A percentile compares a stretch with the other conserved stretches of the same genome.
These are phyloP conservation scores for Crocidura indochinensis DNA, from an alignment of 2,797 vertebrate genomes.

Conservation along the genomic window DNA sequence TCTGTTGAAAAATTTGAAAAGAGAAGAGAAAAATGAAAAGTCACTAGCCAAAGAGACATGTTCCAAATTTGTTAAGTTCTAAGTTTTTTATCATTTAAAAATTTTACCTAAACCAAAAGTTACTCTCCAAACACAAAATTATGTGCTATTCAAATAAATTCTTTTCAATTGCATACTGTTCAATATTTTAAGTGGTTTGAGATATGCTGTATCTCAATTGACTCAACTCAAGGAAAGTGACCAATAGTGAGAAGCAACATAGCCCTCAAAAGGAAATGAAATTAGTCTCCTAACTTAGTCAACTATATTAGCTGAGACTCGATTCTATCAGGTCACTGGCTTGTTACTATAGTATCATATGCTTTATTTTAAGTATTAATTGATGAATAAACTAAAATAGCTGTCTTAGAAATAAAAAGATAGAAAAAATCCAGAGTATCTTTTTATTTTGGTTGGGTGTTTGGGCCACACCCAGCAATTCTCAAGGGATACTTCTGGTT, in stretches of 20 bases:
- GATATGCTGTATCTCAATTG: neutral
- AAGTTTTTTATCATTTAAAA: constrained; percentile 68
- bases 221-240: constrained; percentile 16
- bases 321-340: neutral
- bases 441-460: neutral
- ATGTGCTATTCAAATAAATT: constrained; percentile 34
- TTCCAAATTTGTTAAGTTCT: constrained; percentile 42
- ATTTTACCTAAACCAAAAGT: constrained; percentile 26
- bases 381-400: neutral
- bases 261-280: constrained; percentile 62
- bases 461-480: no score
- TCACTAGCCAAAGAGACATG: constrained; percentile 1
- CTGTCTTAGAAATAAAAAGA: neutral
- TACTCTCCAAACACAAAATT: neutral
- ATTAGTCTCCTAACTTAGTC: constrained; percentile 50
- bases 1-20: constrained; percentile 76
- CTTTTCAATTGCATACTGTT: constrained; percentile 2
- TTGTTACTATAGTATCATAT: neutral
- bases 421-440: neutral
- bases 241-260: constrained; percentile 37
- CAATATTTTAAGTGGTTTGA: constrained; percentile 61
- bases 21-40: constrained; percentile 54
- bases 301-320: neutral
- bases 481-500: no score
- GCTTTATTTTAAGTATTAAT: neutral